Evolutionary conservation across 2,113 vertebrate genomes (phyloP), one percentile per base, ranked within the genome.

Genomic region (Pseudolaguvia tuberculata): DNA sequence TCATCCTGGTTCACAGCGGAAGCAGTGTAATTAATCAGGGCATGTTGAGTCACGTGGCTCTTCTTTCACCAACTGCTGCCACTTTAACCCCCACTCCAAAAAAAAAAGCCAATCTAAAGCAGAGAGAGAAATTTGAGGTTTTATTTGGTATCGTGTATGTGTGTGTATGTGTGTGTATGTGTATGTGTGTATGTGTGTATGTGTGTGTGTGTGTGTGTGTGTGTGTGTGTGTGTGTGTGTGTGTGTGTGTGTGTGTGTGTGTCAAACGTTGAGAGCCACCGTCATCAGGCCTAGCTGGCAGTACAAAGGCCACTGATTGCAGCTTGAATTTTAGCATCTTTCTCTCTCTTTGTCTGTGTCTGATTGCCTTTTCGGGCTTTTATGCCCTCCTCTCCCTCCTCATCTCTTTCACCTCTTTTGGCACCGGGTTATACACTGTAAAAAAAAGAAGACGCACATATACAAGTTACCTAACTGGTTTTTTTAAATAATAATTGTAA

Each of bases 311-410:
- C 42, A 1, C 73, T 75, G 73, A 75, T 75, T 75, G 73, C 73
- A 57, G 73, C 62, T 47, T 75, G 52, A 67, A 75, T 67, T 75
- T 68, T 56, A 48, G 73, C 51, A 57, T 75, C 63, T 68, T 67
- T 48, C 62, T 56, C 17, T n/a, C 21, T 73, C 42, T 57, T 53
- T 75, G n/a, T 66, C 61, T 42, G 51, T 56, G 23, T 35, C 48
- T 75, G 51, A 67, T 55, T 74, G 47, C 58, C 61, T 75, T 84
- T 79, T 82, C 72, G 70, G 69, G 25, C 50, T 78, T 63, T 14
- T 67, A 65, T 65, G 51, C 27, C 65, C 57, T 18, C 57, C 39
- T 42, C 39, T 42, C 39, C 39, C 39, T 42, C 18, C 27, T 67
- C 15, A 3, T 48, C 17, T 42, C 42, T 75, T 31, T 67, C 59